A percentile compares a stretch with the other conserved stretches of the same genome.
These are phyloP conservation scores for Platichthys flesus DNA, from an alignment of 2,113 vertebrate species.

Conservation along the genomic window DNA sequence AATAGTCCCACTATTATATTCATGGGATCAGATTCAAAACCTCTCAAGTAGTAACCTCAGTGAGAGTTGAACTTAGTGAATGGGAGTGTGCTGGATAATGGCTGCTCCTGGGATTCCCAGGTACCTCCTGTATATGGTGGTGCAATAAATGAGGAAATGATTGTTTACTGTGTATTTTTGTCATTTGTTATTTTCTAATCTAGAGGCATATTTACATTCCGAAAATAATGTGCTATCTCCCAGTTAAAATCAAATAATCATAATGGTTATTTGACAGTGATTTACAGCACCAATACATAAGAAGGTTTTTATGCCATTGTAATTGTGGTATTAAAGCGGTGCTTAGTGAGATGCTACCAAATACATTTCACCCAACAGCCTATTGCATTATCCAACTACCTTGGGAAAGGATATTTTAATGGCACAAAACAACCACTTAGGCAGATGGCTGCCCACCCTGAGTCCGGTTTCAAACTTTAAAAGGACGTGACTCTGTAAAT, in stretches of 20 bases:
- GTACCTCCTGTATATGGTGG: neutral
- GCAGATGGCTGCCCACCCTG: neutral
- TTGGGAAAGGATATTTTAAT: neutral
- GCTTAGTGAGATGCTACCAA: neutral
- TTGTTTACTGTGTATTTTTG: conserved; percentile 13
- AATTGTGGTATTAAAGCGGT: no score
- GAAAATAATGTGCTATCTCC: conserved; percentile 15
- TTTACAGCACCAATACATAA: conserved; percentile 14
- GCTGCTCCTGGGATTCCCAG: neutral
- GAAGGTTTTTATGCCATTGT: neutral
- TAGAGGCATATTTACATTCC: conserved; percentile 20
- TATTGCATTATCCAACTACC: neutral
- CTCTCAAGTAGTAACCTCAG: conserved; percentile 13
- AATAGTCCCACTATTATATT: conserved; percentile 32
- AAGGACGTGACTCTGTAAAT: neutral
- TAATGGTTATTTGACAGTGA: conserved; percentile 2
- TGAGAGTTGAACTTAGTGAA: conserved; percentile 13
- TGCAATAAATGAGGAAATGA: neutral
- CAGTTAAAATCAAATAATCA: neutral
- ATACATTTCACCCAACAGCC: neutral
- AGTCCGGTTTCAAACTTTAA: neutral
- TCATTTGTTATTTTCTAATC: conserved; percentile 41
- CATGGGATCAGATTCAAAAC: conserved; percentile 10
- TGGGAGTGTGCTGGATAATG: neutral
- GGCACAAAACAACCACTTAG: neutral